Base-by-base conservation (phyloP, 2,797 vertebrate species). In the Pangasius mekongensis region DNA sequence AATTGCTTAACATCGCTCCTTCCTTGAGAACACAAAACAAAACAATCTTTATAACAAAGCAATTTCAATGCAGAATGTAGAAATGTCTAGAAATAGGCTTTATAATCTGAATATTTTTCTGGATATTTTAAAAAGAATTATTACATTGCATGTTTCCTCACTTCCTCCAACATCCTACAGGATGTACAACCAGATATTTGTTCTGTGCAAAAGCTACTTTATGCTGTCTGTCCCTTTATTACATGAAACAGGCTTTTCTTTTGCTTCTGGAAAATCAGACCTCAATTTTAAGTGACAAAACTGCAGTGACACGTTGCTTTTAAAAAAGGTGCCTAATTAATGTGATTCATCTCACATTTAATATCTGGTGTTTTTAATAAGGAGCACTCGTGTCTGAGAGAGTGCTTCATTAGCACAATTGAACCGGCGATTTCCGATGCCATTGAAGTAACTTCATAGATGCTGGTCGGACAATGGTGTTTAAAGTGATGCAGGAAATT, bases 401-500 rank as follows among this genome's bases (percentile, higher is more conserved):
- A 93, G 93, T 91, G 30, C 88, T 95, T 91, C 88, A 91, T 96
- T 96, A 95, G 88, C 85, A 86, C 89, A 92, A 94, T 93, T 92
- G 91, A 93, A 84, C 92, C 87, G 91, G 91, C 92, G 92, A 93
- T 94, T 94, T 95, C 91, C 90, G 84, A 3, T 91, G 94, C 89
- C 95, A 97, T 95, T 96, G 94, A 96, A 96, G 94, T 95, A 92
- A 96, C 95, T 96, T 97, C 94, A 95, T 94, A 95, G 92, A 90
- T 87, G 78, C 77, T 76, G 93, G 92, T 60, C 52, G 89, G 87
- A 90, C 92, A 39, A 69, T 90, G 92, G 87, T 86, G 93, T 93
- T 93, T 97, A 95, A 96, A 95, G 93, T 96, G 96, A 92, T 91
- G 85, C 78, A 87, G 86, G 56, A 92, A 94, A 92, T 91, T 92